Percentiles rank a stretch among this genome's conserved stretches.
Conservation (phyloP, 2,113 vertebrate genomes). For the Aleadryas rufinucha region DNA sequence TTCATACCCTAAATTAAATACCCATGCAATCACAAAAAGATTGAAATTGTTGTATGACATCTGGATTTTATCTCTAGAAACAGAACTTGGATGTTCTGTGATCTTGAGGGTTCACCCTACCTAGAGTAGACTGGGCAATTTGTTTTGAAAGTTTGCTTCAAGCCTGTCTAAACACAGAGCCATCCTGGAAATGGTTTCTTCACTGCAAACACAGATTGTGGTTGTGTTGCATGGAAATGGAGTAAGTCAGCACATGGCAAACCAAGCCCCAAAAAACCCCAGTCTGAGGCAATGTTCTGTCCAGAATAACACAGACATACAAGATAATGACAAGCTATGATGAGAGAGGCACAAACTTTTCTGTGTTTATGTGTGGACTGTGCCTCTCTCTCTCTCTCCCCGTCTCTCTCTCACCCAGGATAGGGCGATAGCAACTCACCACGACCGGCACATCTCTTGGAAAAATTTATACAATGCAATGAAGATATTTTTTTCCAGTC, state of each 20-base stretch:
- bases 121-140: not conserved
- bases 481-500: not conserved
- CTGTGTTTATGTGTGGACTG: not conserved
- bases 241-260: not conserved
- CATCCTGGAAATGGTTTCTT: not conserved
- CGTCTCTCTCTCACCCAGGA: not conserved
- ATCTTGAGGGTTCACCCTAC: not conserved
- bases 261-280: not conserved
- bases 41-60: not conserved
- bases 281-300: not conserved
- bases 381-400: not conserved
- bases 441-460: not conserved
- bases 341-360: not conserved
- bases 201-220: not conserved
- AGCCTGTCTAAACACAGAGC: not conserved
- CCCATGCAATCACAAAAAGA: not conserved
- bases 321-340: not conserved
- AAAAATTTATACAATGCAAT: not conserved
- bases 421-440: not conserved
- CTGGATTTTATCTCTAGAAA: not conserved
- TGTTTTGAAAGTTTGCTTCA: not conserved
- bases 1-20: not conserved
- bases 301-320: fast-evolving
- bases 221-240: not conserved
- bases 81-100: not conserved